Conservation (phyloP, 2,797 vertebrate genomes). For the Cuculus canorus region DNA sequence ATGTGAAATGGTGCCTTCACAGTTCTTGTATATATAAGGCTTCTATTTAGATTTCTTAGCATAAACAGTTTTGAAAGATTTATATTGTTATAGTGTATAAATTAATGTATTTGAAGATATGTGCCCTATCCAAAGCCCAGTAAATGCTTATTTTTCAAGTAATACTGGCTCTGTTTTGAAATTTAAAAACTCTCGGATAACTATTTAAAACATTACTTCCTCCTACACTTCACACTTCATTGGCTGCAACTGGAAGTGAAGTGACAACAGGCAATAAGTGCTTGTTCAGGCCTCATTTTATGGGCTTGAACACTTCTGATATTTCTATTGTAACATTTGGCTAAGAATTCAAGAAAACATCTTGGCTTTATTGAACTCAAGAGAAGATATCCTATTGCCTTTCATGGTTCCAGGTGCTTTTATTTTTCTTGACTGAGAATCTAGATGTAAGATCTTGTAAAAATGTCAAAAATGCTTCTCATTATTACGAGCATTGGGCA, state of each 20-base stretch:
- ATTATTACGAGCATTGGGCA: not conserved
- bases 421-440: not conserved
- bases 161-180: not conserved
- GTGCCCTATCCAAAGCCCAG: not conserved
- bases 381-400: not conserved
- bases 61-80: slow-evolving; percentile 42
- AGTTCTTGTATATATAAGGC: not conserved
- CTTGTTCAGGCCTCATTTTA: not conserved
- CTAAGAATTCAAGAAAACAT: not conserved
- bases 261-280: not conserved
- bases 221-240: not conserved
- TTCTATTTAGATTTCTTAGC: slow-evolving; percentile 14
- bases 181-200: not conserved
- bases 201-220: slow-evolving; percentile 2
- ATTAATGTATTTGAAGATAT: not conserved
- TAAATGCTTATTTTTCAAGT: not conserved
- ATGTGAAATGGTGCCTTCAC: not conserved
- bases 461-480: not conserved
- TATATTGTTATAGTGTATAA: not conserved
- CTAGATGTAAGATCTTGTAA: not conserved
- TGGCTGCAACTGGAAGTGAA: not conserved
- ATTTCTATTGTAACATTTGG: not conserved
- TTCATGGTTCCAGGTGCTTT: not conserved
- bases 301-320: not conserved
- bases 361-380: not conserved